phyloP scores from a whole-genome alignment of 2,888 invertebrate genomes.

The Gisinianus flammeolus region DNA sequence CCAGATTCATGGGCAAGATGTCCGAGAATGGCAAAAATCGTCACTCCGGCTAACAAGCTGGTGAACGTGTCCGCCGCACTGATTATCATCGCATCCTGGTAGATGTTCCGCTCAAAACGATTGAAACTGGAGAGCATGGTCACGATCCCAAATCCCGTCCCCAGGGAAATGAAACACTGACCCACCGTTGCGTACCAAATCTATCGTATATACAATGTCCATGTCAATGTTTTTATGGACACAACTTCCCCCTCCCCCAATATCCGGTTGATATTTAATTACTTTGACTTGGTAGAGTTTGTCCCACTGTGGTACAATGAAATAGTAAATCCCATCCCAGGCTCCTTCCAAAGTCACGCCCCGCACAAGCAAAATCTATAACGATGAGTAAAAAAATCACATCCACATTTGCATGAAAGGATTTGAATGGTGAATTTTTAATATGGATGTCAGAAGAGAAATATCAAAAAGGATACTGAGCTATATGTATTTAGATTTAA shows the following conservation, averaged over 20 bases:
- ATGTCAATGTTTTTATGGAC: no score
- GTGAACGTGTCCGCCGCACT: conserved; percentile 82
- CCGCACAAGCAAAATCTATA: conserved; percentile 72
- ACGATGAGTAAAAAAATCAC: no score
- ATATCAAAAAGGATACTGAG: no score
- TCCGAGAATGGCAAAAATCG: conserved; percentile 72
- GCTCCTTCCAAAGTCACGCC: conserved; percentile 71
- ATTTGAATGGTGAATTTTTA: no score
- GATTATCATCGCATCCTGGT: conserved; percentile 79
- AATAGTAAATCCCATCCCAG: conserved; percentile 76
- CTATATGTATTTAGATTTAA: no score
- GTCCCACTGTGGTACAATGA: conserved; percentile 78
- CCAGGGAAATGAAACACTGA: conserved; percentile 78
- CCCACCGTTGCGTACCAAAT: conserved; percentile 75
- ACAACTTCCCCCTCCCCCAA: no score
- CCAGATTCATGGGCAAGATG: conserved; percentile 73
- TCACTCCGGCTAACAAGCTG: conserved; percentile 76
- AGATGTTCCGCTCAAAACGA: conserved; percentile 71
- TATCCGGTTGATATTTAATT: conserved; percentile 62
- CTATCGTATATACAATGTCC: no score
- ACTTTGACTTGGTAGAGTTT: conserved; percentile 74
- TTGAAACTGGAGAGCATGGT: conserved; percentile 83
- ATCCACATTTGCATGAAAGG: no score
- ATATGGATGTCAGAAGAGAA: no score
- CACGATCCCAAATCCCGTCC: conserved; percentile 71